Base-by-base conservation (phyloP, 2,888 invertebrate species). In the Ethmia dodecea region DNA sequence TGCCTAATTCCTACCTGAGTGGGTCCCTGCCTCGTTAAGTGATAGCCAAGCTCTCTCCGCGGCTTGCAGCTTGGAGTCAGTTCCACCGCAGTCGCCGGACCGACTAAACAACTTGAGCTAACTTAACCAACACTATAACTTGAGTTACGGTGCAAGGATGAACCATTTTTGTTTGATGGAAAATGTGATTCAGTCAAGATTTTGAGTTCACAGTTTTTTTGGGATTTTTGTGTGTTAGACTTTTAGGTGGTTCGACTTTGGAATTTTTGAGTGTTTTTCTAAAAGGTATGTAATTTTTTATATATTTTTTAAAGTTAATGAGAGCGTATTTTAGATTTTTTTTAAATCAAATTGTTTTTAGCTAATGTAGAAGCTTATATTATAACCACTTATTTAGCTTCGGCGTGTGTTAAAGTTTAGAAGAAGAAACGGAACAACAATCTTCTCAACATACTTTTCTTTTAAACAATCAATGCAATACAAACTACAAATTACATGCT, bases 131-230 rank as follows among this genome's bases (percentile, higher is more conserved):
- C n/a, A 12, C 11, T 10, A 5, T 42, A 33, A 32, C 13, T 29
- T 43, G 36, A 29, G 31, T 50, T 39, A 31, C 49, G 52, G 49
- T 46, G 48, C 54, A 45, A 64, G 52, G 70, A 75, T 77, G 81
- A 77, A 75, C 78, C 80, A 81, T 83, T 80, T 81, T 81, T 78
- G 63, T 64, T 61, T 51, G 52, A 64, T 50, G 68, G 73, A 83
- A 83, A 83, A 83, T 83, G 83, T 83, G 80, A 78, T 79, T 80
- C 80, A 73, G 71, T 78, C 80, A 60, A 48, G 56, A 49, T 45
- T 47, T 52, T 49, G 55, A 40, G 24, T 35, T 38, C 26, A 31
- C 27, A 45, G 38, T 52, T 51, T 57, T 47, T 37, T 37, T 33
- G 27, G 27, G 24, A 35, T 37, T 45, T 40, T 45, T 46, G 43